A percentile compares a stretch with the other conserved stretches of the same genome.
These are phyloP conservation scores for Echiichthys vipera DNA, from an alignment of 2,797 vertebrate genomes.

Conservation along the genomic window DNA sequence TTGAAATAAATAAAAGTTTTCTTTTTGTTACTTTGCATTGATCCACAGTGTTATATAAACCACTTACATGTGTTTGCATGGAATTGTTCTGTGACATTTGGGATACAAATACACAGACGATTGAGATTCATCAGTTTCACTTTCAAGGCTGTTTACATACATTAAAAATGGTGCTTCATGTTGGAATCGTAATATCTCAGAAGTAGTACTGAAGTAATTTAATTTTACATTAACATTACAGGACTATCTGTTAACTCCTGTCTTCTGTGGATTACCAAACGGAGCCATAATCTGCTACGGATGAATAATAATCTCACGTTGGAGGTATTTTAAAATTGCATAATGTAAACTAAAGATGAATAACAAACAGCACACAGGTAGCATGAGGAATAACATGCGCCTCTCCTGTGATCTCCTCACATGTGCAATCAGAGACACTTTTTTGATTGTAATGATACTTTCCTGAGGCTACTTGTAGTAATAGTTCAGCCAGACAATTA, in stretches of 20 bases:
- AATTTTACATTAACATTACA: too few relatives aligned
- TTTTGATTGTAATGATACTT: background rate
- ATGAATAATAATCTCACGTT: background rate
- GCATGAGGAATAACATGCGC: background rate
- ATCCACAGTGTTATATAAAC: background rate
- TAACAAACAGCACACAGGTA: background rate
- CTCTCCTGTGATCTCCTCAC: conserved; percentile 21
- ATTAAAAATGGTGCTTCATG: background rate
- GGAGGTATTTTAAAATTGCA: background rate
- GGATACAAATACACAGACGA: background rate
- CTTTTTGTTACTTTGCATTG: conserved; percentile 14
- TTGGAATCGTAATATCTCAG: background rate
- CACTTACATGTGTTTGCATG: background rate
- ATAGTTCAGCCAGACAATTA: background rate
- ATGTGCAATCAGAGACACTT: background rate
- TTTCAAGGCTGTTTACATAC: background rate
- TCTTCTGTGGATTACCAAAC: background rate
- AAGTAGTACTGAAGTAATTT: background rate
- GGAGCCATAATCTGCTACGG: background rate
- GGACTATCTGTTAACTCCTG: background rate
- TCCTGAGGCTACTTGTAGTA: background rate
- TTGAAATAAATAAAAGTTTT: conserved; percentile 16
- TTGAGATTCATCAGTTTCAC: background rate
- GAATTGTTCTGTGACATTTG: background rate
- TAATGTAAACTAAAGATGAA: background rate